These are phyloP conservation scores for Sorex fumeus DNA, from an alignment of 2,113 vertebrate species.

Conservation along the genomic window DNA sequence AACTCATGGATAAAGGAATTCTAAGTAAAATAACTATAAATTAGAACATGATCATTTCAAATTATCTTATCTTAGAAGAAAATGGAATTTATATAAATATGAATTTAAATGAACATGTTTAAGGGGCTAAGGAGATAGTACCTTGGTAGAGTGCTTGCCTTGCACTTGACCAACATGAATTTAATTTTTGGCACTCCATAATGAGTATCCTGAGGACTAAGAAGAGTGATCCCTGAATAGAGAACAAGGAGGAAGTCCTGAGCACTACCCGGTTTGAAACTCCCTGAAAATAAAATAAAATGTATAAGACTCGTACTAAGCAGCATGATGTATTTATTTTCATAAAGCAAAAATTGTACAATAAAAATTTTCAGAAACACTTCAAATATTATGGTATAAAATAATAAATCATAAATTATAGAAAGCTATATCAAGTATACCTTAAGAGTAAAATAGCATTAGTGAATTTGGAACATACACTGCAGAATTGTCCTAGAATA, in stretches of 20 bases:
- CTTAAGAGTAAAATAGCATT: background rate
- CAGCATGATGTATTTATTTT: background rate
- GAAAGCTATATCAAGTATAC: background rate
- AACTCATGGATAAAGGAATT: background rate
- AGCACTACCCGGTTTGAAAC: too few species aligned
- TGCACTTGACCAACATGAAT: too few species aligned
- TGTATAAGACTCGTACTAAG: background rate
- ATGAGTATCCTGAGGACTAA: too few species aligned
- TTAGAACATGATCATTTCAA: background rate
- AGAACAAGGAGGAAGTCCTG: too few species aligned
- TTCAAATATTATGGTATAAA: background rate
- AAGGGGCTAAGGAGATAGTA: background rate
- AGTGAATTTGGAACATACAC: background rate
- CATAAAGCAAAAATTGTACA: background rate
- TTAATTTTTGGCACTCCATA: too few species aligned
- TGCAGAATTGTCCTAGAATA: background rate
- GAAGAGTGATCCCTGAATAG: too few species aligned
- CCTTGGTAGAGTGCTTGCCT: too few species aligned
- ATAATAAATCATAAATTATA: background rate
- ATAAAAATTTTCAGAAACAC: background rate
- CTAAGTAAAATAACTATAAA: background rate
- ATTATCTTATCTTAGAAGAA: background rate
- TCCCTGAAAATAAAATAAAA: too few species aligned
- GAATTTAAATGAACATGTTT: background rate
- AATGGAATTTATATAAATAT: background rate